phyloP scores from a whole-genome alignment of 2,113 vertebrate genomes.

The Petrocephalus zakoni region DNA sequence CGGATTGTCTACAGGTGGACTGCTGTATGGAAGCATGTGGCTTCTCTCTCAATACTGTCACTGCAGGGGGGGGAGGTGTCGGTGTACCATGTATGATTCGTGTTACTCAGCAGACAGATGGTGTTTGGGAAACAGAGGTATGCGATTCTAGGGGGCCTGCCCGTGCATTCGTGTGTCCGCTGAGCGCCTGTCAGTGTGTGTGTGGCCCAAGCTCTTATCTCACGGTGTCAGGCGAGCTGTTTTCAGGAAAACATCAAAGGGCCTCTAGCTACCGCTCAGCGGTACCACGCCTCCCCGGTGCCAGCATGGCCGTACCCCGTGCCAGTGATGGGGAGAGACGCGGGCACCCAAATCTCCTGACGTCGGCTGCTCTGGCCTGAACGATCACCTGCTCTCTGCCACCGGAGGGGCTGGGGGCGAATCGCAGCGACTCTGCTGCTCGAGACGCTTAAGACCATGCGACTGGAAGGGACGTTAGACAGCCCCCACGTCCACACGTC shows the following conservation, averaged over 20 bases:
- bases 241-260: slow-evolving; percentile 43
- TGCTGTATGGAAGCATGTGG: neutral
- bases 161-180: neutral
- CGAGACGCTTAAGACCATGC: neutral
- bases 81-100: neutral
- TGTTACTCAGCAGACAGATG: neutral
- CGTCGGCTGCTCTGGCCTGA: neutral
- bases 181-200: neutral
- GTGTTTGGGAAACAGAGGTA: neutral
- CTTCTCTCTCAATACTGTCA: neutral
- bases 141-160: neutral
- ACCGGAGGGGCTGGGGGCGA: neutral
- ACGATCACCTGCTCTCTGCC: neutral
- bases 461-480: neutral
- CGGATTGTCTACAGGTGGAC: neutral
- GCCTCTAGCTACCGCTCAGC: slow-evolving; percentile 29
- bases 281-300: neutral
- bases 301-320: neutral
- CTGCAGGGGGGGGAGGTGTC: neutral
- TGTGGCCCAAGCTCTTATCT: slow-evolving; percentile 46
- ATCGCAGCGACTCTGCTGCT: neutral
- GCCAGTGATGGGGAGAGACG: neutral
- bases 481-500: neutral
- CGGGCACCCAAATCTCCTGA: slow-evolving; percentile 1
- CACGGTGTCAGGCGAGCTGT: slow-evolving; percentile 44